phyloP scores from a whole-genome alignment of 2,797 vertebrate species.

The Sebastes variabilis region DNA sequence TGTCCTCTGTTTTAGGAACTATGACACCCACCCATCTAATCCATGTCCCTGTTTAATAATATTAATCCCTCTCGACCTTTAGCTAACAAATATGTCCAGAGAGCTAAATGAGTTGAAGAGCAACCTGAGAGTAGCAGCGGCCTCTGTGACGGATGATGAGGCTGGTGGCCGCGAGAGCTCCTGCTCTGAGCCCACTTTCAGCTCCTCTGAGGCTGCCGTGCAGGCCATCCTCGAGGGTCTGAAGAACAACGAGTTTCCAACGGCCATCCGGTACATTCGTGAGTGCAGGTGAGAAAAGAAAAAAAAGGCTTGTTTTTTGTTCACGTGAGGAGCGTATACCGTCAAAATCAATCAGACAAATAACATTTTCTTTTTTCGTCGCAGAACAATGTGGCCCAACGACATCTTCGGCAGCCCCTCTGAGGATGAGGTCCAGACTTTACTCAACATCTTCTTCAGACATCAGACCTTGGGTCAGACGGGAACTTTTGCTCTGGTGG shows the following conservation, averaged over 20 bases:
- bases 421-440: constrained; percentile 94
- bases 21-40: background rate
- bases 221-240: constrained; percentile 94
- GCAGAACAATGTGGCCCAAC: constrained; percentile 93
- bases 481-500: constrained; percentile 96
- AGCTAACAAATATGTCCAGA: constrained; percentile 95
- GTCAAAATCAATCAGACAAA: background rate
- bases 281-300: constrained; percentile 91
- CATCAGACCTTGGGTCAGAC: constrained; percentile 97
- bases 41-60: background rate
- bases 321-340: background rate
- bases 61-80: constrained; percentile 10
- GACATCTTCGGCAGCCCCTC: constrained; percentile 95
- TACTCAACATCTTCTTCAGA: constrained; percentile 97
- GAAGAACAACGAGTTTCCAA: constrained; percentile 87
- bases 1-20: background rate
- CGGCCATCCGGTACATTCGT: constrained; percentile 88
- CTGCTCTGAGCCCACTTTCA: constrained; percentile 82
- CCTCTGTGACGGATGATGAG: constrained; percentile 80
- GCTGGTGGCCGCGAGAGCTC: constrained; percentile 61
- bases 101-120: constrained; percentile 92
- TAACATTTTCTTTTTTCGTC: constrained; percentile 1
- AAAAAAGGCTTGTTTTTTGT: background rate
- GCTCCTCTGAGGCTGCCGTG: constrained; percentile 91
- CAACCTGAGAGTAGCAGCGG: constrained; percentile 88